A percentile compares a stretch with the other conserved stretches of the same genome.
Evolutionary conservation across 2,888 invertebrate genomes (phyloP).

Genomic region (Siphonodentalium dalli): DNA sequence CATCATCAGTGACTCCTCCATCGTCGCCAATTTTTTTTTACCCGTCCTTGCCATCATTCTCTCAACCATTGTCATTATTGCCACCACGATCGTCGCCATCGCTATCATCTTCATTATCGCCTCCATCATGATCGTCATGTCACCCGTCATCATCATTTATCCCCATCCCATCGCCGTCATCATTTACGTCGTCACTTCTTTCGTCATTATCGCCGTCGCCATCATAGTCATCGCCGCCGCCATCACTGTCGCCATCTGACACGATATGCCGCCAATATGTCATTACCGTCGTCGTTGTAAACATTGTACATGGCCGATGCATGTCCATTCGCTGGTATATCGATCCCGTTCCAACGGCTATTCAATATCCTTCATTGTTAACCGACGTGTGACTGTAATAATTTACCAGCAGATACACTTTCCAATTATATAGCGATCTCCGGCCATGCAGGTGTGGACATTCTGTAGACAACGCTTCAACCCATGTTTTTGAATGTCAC

Average conservation of each 20-base stretch:
- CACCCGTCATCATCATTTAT: constrained; percentile 5
- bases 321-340: no score
- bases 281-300: no score
- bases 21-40: constrained; percentile 1
- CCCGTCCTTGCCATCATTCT: constrained; percentile 1
- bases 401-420: no score
- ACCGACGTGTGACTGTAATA: no score
- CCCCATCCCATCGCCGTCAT: constrained; percentile 1
- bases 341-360: no score
- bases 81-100: constrained; percentile 1
- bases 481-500: no score
- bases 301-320: no score
- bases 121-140: not conserved
- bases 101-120: not conserved
- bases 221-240: not conserved
- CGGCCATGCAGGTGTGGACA: no score
- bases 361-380: no score
- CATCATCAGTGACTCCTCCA: not conserved
- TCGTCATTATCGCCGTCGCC: not conserved
- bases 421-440: no score
- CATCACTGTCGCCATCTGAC: constrained; percentile 1
- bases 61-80: not conserved
- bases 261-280: no score
- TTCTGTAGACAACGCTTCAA: no score
- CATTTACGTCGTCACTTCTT: not conserved